Conservation (phyloP, 2,797 vertebrate genomes). For the Hydrophis major region DNA sequence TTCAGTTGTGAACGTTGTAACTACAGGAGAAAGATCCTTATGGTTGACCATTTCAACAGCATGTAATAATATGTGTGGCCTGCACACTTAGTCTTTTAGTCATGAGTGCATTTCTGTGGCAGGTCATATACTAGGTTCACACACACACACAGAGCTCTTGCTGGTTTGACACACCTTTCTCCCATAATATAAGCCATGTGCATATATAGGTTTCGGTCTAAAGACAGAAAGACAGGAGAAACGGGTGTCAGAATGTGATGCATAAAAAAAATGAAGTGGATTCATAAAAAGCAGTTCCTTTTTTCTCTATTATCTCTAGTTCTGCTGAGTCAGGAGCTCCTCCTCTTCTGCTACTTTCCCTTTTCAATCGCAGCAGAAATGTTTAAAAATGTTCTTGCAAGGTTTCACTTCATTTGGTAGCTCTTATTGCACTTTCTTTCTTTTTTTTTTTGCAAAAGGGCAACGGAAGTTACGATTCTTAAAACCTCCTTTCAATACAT, state of each 20-base stretch:
- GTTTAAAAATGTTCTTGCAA: background rate
- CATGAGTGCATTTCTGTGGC: background rate
- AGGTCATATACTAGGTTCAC: background rate
- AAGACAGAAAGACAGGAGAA: background rate
- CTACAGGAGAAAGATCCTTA: background rate
- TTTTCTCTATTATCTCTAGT: background rate
- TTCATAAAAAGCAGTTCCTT: background rate
- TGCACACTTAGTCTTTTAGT: background rate
- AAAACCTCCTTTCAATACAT: background rate
- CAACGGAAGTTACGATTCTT: constrained; percentile 15
- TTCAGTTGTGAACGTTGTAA: background rate
- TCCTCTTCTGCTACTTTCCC: background rate
- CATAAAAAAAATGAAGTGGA: background rate
- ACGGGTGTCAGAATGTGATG: background rate
- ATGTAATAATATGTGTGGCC: background rate
- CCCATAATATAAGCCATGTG: background rate
- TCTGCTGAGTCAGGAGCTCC: background rate
- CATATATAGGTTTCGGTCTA: background rate
- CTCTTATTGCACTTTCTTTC: background rate
- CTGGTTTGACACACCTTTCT: background rate
- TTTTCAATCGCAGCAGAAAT: background rate
- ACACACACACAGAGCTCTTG: background rate
- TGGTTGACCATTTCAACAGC: background rate
- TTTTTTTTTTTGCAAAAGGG: background rate
- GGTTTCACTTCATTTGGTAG: background rate